Base-by-base conservation (phyloP, 1,140 invertebrate genomes). In the Linepithema humile region DNA sequence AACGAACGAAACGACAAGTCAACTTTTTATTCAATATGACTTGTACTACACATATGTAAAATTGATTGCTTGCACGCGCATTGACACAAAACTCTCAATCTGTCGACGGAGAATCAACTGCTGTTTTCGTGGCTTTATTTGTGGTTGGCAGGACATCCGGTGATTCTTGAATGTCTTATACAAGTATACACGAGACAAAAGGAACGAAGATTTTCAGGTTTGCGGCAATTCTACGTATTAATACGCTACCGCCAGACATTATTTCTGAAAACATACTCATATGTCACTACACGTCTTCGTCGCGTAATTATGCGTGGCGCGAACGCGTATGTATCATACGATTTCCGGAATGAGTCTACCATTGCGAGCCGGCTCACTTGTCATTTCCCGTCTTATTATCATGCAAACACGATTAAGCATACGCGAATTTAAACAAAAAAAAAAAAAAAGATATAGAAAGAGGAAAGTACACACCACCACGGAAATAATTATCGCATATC, bases 321-420 rank as follows among this genome's bases (percentile, higher is more conserved):
- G 29, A 23, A 40, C 43, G 20, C 29, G 3, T 12, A 23, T 32
- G 59, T 70, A 80, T 80, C 75, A 55, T 88, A 85, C 60, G 84
- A 89, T 85, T 89, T 90, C 89, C 89, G 85, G 89, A 77, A 69
- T 77, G 64, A 85, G 59, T 64, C 70, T 73, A 65, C 69, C 50
- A 78, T 74, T 83, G 45, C 29, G 78, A 80, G 75, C 60, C 43
- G 64, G 50, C 17, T 67, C 50, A 83, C 89, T 88, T 85, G 83
- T 90, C 85, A 88, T 88, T 90, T 90, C 87, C 89, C 87, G 87
- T 75, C 83, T 86, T 83, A 74, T 62, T 87, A 88, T 88, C 35
- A 70, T 80, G 59, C 45, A 43, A 32, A 57, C 64, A 45, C 48
- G 75, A 40, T 80, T 80, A 80, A 55, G n/a, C 70, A 0, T 38